phyloP scores from a whole-genome alignment of 1,140 invertebrate species.

The Drosophila cardini region DNA sequence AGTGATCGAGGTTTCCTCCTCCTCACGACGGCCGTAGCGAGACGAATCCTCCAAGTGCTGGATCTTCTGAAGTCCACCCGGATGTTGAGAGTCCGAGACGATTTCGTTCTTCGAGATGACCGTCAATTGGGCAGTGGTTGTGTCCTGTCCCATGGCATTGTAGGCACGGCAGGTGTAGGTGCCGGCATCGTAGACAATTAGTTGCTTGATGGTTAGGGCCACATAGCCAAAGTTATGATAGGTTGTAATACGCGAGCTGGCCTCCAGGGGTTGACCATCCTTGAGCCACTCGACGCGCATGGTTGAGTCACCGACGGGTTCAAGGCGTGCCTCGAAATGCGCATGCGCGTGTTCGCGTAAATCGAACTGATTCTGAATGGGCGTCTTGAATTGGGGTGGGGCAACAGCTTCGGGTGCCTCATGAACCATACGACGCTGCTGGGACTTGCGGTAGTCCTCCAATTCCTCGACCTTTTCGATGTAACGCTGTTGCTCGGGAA shows the following conservation, averaged over 20 bases:
- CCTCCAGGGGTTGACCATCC: slow-evolving; percentile 95
- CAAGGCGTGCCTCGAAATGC: slow-evolving; percentile 97
- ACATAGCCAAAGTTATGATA: slow-evolving; percentile 99
- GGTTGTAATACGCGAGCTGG: slow-evolving; percentile 96
- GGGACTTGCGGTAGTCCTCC: slow-evolving; percentile 93
- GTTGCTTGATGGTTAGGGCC: slow-evolving; percentile 97
- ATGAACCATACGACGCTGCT: slow-evolving; percentile 91
- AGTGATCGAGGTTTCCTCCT: slow-evolving; percentile 91
- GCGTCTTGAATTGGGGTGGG: slow-evolving; percentile 96
- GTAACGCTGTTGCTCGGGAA: slow-evolving; percentile 96
- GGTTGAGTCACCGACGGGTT: slow-evolving; percentile 96
- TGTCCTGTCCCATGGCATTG: slow-evolving; percentile 94
- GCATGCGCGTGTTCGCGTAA: slow-evolving; percentile 97
- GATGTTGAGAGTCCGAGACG: slow-evolving; percentile 94
- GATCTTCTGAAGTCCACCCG: slow-evolving; percentile 94
- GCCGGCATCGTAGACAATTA: slow-evolving; percentile 95
- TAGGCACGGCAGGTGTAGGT: slow-evolving; percentile 95
- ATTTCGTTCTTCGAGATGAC: slow-evolving; percentile 94
- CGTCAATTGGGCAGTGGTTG: slow-evolving; percentile 94
- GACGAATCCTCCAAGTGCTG: slow-evolving; percentile 94
- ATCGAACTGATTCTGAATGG: slow-evolving; percentile 94
- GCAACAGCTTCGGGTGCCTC: slow-evolving; percentile 91
- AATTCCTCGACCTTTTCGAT: slow-evolving; percentile 96
- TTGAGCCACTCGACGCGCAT: slow-evolving; percentile 98
- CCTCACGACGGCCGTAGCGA: slow-evolving; percentile 87